Evolutionary conservation across 2,113 vertebrate species (phyloP).

Genomic region (Stigmatopora argus): DNA sequence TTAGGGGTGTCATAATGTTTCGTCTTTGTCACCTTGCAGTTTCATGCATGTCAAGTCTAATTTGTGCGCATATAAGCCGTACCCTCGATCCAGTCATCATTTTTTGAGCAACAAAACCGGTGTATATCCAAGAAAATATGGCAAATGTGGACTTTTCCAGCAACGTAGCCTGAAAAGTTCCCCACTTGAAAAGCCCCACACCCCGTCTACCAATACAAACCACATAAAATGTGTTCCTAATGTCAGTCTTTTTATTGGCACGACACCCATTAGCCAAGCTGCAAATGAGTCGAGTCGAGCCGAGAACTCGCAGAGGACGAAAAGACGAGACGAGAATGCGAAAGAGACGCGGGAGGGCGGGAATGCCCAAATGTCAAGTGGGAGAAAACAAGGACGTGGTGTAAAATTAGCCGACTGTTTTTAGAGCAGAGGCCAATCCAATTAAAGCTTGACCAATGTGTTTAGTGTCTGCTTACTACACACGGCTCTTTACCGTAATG

Average conservation of each 20-base stretch:
- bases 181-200: too few species aligned
- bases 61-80: too few species aligned
- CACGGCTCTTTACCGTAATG: slow-evolving; percentile 24
- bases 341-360: slow-evolving; percentile 5
- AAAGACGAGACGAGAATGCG: slow-evolving; percentile 1
- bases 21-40: too few species aligned
- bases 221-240: slow-evolving; percentile 66
- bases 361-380: slow-evolving; percentile 33
- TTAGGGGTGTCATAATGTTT: too few species aligned
- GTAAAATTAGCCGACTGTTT: slow-evolving; percentile 57
- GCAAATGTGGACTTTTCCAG: too few species aligned
- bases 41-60: too few species aligned
- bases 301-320: slow-evolving; percentile 54
- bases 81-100: too few species aligned
- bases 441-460: slow-evolving; percentile 68
- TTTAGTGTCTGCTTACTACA: slow-evolving; percentile 57
- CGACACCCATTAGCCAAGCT: slow-evolving; percentile 72
- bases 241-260: slow-evolving; percentile 65
- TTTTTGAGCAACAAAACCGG: too few species aligned
- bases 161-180: too few species aligned
- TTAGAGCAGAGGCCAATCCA: slow-evolving; percentile 60
- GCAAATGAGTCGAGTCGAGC: slow-evolving; percentile 67
- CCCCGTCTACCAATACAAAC: slow-evolving; percentile 22
- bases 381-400: slow-evolving; percentile 29
- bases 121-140: too few species aligned